Conservation (phyloP, 2,797 vertebrate species). For the Arctocebus calabarensis region DNA sequence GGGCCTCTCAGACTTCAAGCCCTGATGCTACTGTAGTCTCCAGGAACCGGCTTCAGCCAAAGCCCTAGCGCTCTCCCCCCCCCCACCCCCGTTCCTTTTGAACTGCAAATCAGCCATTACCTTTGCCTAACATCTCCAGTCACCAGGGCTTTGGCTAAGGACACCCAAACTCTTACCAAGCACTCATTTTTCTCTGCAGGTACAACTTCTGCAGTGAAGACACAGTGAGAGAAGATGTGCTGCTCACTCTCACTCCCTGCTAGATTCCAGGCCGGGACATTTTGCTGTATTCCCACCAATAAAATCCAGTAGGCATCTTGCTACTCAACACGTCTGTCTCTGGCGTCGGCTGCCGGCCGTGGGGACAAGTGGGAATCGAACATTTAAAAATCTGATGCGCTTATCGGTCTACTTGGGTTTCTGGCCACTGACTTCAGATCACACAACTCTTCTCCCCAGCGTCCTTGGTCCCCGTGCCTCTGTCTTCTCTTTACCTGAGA, state of each 20-base stretch:
- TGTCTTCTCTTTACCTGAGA: not conserved
- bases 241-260: constrained; percentile 90
- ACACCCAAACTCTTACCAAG: not conserved
- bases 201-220: constrained; percentile 88
- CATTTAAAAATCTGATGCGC: not conserved
- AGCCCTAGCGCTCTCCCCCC: fast-evolving
- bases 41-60: not conserved
- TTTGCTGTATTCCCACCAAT: constrained; percentile 56
- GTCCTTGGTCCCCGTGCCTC: not conserved
- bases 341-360: not conserved
- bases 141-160: not conserved
- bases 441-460: fast-evolving
- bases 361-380: not conserved
- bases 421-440: not conserved
- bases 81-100: not conserved
- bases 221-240: constrained; percentile 87
- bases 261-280: not conserved
- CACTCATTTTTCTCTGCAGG: constrained; percentile 80
- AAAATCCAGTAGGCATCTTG: constrained; percentile 60
- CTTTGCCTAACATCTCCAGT: not conserved
- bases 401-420: not conserved
- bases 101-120: not conserved
- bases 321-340: not conserved
- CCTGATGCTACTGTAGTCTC: too few species aligned
- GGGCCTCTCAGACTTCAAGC: not conserved